Percentiles rank a stretch among this genome's conserved stretches.
phyloP scores from a whole-genome alignment of 2,888 invertebrate species.

The Cartodere bifasciata region DNA sequence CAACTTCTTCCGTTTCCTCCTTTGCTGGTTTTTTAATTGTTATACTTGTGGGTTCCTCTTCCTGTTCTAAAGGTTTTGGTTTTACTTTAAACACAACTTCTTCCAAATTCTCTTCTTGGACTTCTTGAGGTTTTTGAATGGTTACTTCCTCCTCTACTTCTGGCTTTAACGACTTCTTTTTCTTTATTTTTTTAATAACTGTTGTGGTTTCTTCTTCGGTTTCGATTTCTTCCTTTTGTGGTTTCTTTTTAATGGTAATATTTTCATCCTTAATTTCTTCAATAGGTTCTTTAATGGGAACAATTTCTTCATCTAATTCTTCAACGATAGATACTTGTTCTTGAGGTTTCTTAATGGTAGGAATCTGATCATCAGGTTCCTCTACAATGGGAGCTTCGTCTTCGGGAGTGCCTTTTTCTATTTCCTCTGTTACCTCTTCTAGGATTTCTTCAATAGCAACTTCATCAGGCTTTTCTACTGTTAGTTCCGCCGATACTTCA shows the following conservation, averaged over 20 bases:
- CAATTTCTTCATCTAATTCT: too few relatives aligned
- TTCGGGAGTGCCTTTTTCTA: too few relatives aligned
- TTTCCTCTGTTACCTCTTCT: slow-evolving; percentile 25
- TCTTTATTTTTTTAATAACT: slow-evolving; percentile 26
- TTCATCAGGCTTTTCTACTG: slow-evolving; percentile 29
- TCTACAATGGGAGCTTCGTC: too few relatives aligned
- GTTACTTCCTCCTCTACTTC: slow-evolving; percentile 15
- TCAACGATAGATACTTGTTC: slow-evolving; percentile 20
- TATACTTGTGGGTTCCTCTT: slow-evolving; percentile 21
- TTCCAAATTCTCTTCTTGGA: slow-evolving; percentile 18
- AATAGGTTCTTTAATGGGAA: slow-evolving; percentile 14
- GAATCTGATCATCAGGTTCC: too few relatives aligned
- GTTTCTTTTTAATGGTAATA: slow-evolving; percentile 27
- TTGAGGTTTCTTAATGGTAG: slow-evolving; percentile 16
- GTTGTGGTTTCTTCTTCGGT: slow-evolving; percentile 13
- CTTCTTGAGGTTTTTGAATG: slow-evolving; percentile 7
- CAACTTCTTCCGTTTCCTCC: slow-evolving; percentile 14
- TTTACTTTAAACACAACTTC: slow-evolving; percentile 2
- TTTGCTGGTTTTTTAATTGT: slow-evolving; percentile 23
- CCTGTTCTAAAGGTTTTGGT: slow-evolving; percentile 8
- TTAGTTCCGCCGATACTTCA: slow-evolving; percentile 27
- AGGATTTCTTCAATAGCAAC: slow-evolving; percentile 30
- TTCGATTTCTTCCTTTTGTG: slow-evolving; percentile 25
- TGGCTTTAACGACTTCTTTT: slow-evolving; percentile 20
- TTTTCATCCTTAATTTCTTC: too few relatives aligned